phyloP scores from a whole-genome alignment of 2,797 vertebrate species.

The Gymnodraco acuticeps region DNA sequence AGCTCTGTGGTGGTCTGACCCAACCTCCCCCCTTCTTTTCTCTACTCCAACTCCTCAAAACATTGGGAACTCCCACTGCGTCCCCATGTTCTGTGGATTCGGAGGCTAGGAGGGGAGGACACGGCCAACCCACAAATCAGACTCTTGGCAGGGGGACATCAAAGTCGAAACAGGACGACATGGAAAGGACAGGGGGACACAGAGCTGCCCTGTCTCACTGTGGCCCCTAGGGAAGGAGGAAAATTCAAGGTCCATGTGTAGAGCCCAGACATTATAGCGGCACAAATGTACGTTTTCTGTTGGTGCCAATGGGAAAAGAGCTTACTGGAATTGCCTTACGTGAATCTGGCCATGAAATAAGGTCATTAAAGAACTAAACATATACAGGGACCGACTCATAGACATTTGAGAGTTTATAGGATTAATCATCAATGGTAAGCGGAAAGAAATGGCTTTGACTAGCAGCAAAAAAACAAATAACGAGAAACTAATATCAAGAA shows the following conservation, averaged over 20 bases:
- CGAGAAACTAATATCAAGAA: slow-evolving; percentile 31
- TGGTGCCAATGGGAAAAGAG: slow-evolving; percentile 68
- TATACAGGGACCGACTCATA: slow-evolving; percentile 63
- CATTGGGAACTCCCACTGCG: slow-evolving; percentile 71
- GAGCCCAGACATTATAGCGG: slow-evolving; percentile 54
- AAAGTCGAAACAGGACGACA: slow-evolving; percentile 56
- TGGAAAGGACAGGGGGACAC: slow-evolving; percentile 61
- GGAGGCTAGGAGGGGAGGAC: slow-evolving; percentile 46
- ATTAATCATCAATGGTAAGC: slow-evolving; percentile 33
- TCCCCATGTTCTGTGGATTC: slow-evolving; percentile 56
- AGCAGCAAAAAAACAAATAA: slow-evolving; percentile 58
- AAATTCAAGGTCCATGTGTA: slow-evolving; percentile 45
- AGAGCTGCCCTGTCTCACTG: slow-evolving; percentile 64
- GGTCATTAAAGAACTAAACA: slow-evolving; percentile 62
- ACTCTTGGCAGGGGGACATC: slow-evolving; percentile 57
- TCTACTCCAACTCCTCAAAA: slow-evolving; percentile 43
- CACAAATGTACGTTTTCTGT: slow-evolving; percentile 50
- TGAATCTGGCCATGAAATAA: slow-evolving; percentile 46
- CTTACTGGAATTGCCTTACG: slow-evolving; percentile 60
- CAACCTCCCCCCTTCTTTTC: slow-evolving; percentile 37
- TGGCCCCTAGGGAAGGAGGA: slow-evolving; percentile 51
- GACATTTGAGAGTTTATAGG: slow-evolving; percentile 56
- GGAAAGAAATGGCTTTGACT: slow-evolving; percentile 52
- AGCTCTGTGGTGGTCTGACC: slow-evolving; percentile 83
- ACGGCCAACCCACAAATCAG: slow-evolving; percentile 66